Evolutionary conservation across 2,888 invertebrate genomes (phyloP).

Genomic region (Drosophila ustulata): DNA sequence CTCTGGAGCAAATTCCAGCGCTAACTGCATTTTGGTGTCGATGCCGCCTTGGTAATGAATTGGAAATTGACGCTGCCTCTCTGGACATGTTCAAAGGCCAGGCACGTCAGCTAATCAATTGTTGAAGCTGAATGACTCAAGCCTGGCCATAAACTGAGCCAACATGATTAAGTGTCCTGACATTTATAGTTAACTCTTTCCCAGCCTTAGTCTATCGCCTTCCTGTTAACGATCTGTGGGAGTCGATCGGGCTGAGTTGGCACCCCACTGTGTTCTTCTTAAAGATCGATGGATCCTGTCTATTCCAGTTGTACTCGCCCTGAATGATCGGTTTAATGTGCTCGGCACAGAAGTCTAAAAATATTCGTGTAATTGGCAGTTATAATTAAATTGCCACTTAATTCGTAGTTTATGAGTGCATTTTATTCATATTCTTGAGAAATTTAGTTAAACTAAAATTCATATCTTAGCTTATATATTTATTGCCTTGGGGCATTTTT

Average conservation of each 20-base stretch:
- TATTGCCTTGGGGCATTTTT: neutral
- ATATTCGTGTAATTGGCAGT: conserved; percentile 17
- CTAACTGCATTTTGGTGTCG: conserved; percentile 72
- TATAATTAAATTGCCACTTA: neutral
- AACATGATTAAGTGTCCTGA: conserved; percentile 47
- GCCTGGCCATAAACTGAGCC: conserved; percentile 44
- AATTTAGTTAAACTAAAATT: neutral
- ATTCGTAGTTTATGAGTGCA: neutral
- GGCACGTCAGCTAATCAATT: conserved; percentile 72
- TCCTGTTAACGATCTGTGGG: conserved; percentile 42
- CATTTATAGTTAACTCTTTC: conserved; percentile 36
- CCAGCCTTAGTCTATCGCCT: neutral
- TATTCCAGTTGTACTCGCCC: conserved; percentile 21
- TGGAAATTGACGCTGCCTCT: conserved; percentile 27
- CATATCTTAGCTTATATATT: neutral
- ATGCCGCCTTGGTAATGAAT: conserved; percentile 64
- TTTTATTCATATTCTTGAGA: neutral
- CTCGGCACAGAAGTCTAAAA: neutral
- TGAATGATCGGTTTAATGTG: conserved; percentile 16
- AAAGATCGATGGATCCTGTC: conserved; percentile 55
- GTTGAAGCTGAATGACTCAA: conserved; percentile 53
- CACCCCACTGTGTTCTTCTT: conserved; percentile 44
- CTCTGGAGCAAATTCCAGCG: conserved; percentile 54
- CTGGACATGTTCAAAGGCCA: conserved; percentile 42
- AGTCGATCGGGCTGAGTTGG: conserved; percentile 29